phyloP scores from a whole-genome alignment of 2,888 invertebrate genomes.

The Drosophila phalerata region DNA sequence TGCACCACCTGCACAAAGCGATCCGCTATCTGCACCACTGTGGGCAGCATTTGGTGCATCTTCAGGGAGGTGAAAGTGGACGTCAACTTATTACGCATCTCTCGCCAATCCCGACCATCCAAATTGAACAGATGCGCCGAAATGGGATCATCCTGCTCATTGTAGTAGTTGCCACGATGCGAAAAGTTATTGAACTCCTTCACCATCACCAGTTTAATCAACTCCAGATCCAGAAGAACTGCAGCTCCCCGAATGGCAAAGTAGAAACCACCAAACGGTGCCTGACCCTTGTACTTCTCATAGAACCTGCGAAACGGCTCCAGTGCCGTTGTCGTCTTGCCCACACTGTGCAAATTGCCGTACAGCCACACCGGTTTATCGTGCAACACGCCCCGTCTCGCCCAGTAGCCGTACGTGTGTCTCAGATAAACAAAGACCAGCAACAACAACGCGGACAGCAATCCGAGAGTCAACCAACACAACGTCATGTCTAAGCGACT shows the following conservation, averaged over 20 bases:
- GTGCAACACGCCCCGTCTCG: slow-evolving; percentile 64
- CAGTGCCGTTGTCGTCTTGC: slow-evolving; percentile 61
- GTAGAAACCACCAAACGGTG: slow-evolving; percentile 77
- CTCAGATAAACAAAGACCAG: slow-evolving; percentile 38
- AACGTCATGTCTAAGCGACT: slow-evolving; percentile 41
- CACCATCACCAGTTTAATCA: slow-evolving; percentile 82
- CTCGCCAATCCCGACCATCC: slow-evolving; percentile 86
- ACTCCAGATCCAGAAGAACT: slow-evolving; percentile 79
- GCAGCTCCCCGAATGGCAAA: slow-evolving; percentile 69
- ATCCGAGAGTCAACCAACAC: slow-evolving; percentile 37
- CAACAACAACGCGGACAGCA: slow-evolving; percentile 23
- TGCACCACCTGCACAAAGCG: slow-evolving; percentile 70
- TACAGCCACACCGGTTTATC: slow-evolving; percentile 68
- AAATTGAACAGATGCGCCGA: slow-evolving; percentile 83
- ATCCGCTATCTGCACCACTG: slow-evolving; percentile 81
- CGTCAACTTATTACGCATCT: slow-evolving; percentile 85
- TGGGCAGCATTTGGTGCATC: slow-evolving; percentile 86
- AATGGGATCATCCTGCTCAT: slow-evolving; percentile 84
- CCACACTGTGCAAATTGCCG: slow-evolving; percentile 68
- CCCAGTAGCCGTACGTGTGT: slow-evolving; percentile 67
- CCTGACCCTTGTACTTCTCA: slow-evolving; percentile 68
- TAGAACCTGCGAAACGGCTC: slow-evolving; percentile 73
- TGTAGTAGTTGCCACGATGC: slow-evolving; percentile 82
- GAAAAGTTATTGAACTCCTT: slow-evolving; percentile 85
- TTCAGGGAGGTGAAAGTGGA: slow-evolving; percentile 86